Evolutionary conservation across 2,797 vertebrate species (phyloP).

Genomic region (Schizopygopsis malacanthus): DNA sequence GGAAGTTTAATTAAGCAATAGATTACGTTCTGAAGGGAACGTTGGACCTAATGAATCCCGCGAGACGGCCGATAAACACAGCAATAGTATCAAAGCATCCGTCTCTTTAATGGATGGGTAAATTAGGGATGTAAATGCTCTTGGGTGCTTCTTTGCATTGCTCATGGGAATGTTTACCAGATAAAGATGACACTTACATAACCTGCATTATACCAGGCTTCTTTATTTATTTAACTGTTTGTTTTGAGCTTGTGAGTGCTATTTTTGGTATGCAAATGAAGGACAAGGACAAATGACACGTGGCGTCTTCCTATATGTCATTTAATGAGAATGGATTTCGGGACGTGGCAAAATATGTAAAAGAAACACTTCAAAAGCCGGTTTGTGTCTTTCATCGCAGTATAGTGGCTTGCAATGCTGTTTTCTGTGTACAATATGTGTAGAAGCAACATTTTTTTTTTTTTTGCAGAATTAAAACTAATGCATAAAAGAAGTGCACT

Average conservation of each 20-base stretch:
- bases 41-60: constrained; percentile 96
- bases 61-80: constrained; percentile 92
- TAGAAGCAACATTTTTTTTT: not conserved
- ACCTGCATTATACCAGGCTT: constrained; percentile 76
- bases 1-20: constrained; percentile 99
- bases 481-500: not conserved
- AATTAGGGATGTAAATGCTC: constrained; percentile 93
- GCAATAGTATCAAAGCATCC: constrained; percentile 97
- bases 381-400: not conserved
- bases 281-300: constrained; percentile 72
- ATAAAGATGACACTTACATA: constrained; percentile 79
- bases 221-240: constrained; percentile 55
- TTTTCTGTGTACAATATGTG: not conserved
- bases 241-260: constrained; percentile 66
- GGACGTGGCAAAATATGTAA: not conserved
- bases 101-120: constrained; percentile 97
- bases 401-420: not conserved
- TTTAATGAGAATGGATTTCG: constrained; percentile 38
- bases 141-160: constrained; percentile 80
- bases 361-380: constrained; percentile 14
- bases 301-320: constrained; percentile 19
- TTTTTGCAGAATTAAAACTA: not conserved
- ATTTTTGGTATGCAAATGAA: constrained; percentile 64
- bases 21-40: constrained; percentile 98
- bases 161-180: constrained; percentile 83